These are phyloP conservation scores for Cheilosia vulpina DNA, from an alignment of 2,888 invertebrate species.

Conservation along the genomic window DNA sequence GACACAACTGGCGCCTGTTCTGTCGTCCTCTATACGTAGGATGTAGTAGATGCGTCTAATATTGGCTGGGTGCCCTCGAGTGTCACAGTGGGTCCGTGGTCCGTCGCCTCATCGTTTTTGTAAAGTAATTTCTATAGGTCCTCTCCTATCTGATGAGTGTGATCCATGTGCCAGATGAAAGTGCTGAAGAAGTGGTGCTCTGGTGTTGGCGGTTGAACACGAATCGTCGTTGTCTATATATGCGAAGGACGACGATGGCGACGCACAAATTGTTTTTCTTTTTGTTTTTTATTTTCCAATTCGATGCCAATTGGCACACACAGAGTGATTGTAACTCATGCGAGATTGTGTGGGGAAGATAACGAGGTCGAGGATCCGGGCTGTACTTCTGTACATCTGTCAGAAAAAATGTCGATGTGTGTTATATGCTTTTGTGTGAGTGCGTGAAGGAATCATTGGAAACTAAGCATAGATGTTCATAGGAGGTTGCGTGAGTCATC, in stretches of 20 bases:
- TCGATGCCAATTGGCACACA: conserved; percentile 72
- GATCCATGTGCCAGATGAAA: conserved; percentile 72
- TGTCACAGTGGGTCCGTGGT: conserved; percentile 69
- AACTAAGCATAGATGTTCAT: conserved; percentile 42
- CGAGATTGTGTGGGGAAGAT: conserved; percentile 54
- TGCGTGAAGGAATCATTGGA: not conserved
- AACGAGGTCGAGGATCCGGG: conserved; percentile 40
- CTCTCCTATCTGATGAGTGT: conserved; percentile 44
- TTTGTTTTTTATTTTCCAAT: conserved; percentile 11
- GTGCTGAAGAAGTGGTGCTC: conserved; percentile 55
- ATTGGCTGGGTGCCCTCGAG: conserved; percentile 75
- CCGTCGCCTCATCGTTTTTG: conserved; percentile 59
- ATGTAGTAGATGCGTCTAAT: conserved; percentile 67
- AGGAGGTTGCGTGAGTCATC: conserved; percentile 48
- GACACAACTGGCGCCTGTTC: conserved; percentile 76
- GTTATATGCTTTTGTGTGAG: not conserved
- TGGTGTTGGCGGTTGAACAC: conserved; percentile 74
- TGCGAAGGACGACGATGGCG: conserved; percentile 66
- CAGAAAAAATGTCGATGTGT: conserved; percentile 2
- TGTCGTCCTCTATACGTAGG: conserved; percentile 61
- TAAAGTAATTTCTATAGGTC: conserved; percentile 32
- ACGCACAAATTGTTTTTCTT: conserved; percentile 64
- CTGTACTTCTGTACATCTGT: conserved; percentile 55
- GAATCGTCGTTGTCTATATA: conserved; percentile 40
- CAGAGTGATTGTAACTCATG: conserved; percentile 58